A percentile compares a stretch with the other conserved stretches of the same genome.
Conservation (phyloP, 1,140 invertebrate species). For the Ips typographus region DNA sequence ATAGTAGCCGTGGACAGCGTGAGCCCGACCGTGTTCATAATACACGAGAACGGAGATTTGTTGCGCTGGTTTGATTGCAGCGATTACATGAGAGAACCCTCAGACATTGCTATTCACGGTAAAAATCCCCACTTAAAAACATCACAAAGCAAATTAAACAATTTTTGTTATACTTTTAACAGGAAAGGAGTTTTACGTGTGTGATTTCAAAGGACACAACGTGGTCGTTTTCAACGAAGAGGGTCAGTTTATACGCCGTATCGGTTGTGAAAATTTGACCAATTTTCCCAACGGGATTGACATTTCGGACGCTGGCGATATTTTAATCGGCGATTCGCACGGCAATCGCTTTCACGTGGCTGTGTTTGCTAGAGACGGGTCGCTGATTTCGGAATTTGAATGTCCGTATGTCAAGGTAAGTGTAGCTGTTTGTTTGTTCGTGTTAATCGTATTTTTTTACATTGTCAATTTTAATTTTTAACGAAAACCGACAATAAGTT, state of each 20-base stretch:
- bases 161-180: slow-evolving; percentile 41
- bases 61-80: slow-evolving; percentile 95
- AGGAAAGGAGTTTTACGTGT: slow-evolving; percentile 95
- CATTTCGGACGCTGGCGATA: slow-evolving; percentile 93
- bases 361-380: slow-evolving; percentile 85
- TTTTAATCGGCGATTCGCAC: slow-evolving; percentile 95
- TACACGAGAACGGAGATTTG: slow-evolving; percentile 86
- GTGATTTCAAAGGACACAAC: slow-evolving; percentile 97
- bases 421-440: background rate
- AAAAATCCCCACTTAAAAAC: slow-evolving; percentile 41
- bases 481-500: too few relatives aligned
- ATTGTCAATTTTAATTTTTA: background rate
- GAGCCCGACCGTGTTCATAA: slow-evolving; percentile 93
- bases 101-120: slow-evolving; percentile 93
- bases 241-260: slow-evolving; percentile 86
- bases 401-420: slow-evolving; percentile 92
- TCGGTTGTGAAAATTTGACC: slow-evolving; percentile 92
- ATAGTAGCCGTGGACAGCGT: slow-evolving; percentile 98
- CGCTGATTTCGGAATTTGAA: slow-evolving; percentile 89
- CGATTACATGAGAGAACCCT: slow-evolving; percentile 95
- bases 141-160: background rate
- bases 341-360: slow-evolving; percentile 97
- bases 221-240: slow-evolving; percentile 94
- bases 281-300: slow-evolving; percentile 98
- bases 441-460: background rate